Conservation (phyloP, 2,113 vertebrate genomes). For the Dipodomys spectabilis region DNA sequence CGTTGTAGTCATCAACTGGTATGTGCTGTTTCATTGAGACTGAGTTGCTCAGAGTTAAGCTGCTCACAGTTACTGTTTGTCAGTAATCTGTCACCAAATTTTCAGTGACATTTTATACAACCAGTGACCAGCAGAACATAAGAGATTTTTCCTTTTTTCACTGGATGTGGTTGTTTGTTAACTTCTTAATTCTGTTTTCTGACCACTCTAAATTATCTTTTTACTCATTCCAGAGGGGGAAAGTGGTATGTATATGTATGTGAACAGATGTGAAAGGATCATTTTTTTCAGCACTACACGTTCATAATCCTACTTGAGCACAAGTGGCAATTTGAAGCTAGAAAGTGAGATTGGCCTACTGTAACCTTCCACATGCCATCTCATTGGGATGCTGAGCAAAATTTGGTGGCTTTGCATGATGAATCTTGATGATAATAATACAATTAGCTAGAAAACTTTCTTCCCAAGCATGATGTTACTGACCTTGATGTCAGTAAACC, state of each 20-base stretch:
- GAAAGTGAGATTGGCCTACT: not conserved
- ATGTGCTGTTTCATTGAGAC: not conserved
- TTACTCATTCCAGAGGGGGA: not conserved
- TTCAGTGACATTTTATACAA: constrained; percentile 10
- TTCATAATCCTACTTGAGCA: not conserved
- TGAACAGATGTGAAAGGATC: not conserved
- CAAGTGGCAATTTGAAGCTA: constrained; percentile 5
- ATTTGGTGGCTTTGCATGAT: not conserved
- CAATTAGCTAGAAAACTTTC: not conserved
- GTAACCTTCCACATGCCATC: not conserved
- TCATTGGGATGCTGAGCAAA: not conserved
- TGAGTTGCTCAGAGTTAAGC: not conserved
- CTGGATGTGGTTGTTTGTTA: not conserved
- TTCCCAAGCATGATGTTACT: not conserved
- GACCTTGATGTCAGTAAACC: not conserved
- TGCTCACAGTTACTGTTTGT: not conserved
- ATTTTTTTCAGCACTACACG: constrained; percentile 33
- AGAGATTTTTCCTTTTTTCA: constrained; percentile 48
- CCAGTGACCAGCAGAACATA: not conserved
- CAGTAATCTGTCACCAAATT: constrained; percentile 36
- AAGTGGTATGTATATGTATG: not conserved
- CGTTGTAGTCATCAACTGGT: constrained; percentile 30
- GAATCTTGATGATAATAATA: not conserved
- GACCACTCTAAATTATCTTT: constrained; percentile 20
- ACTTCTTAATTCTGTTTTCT: constrained; percentile 31